phyloP scores from a whole-genome alignment of 1,140 invertebrate genomes.

The Drosophila murphyi region DNA sequence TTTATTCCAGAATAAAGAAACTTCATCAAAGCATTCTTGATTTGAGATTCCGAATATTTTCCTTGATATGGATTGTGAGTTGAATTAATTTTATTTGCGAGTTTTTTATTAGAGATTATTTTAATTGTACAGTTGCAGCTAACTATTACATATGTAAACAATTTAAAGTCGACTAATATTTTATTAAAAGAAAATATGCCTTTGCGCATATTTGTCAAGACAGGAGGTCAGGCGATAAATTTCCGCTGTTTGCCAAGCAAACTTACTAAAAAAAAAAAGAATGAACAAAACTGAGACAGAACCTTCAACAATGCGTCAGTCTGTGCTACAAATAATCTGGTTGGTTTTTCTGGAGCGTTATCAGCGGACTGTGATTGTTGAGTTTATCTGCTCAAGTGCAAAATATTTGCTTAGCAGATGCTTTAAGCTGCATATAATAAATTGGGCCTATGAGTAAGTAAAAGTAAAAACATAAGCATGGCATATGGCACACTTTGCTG shows the following conservation, averaged over 20 bases:
- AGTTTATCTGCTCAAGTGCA: not conserved
- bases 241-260: not conserved
- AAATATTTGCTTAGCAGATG: constrained; percentile 20
- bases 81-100: no score
- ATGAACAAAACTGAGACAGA: constrained; percentile 19
- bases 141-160: no score
- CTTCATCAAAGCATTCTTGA: no score
- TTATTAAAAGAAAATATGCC: constrained; percentile 8
- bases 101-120: no score
- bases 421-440: not conserved
- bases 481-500: constrained; percentile 21
- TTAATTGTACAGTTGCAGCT: no score
- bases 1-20: no score
- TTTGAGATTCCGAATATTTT: no score
- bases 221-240: constrained; percentile 27
- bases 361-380: not conserved
- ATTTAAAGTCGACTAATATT: not conserved
- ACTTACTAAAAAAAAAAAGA: constrained; percentile 27
- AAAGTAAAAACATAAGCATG: no score
- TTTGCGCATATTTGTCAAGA: constrained; percentile 30
- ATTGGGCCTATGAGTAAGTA: not conserved
- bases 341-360: not conserved
- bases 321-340: constrained; percentile 36
- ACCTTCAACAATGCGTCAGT: constrained; percentile 48
- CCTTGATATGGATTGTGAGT: no score